phyloP scores from a whole-genome alignment of 2,888 invertebrate species.

The Pycnomerus fuliginosus region DNA sequence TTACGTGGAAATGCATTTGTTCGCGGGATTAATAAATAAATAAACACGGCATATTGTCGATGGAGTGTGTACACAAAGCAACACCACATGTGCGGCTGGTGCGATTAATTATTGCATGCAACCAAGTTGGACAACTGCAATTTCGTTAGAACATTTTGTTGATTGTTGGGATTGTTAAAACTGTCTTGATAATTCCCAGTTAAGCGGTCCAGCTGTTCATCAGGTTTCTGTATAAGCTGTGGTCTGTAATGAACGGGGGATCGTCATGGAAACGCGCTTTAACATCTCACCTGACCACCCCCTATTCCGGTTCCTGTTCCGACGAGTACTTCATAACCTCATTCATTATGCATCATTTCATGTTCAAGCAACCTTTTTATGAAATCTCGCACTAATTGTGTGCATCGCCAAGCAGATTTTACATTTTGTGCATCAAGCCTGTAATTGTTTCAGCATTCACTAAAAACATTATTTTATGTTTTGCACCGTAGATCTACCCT shows the following conservation, averaged over 20 bases:
- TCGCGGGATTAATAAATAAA: slow-evolving; percentile 33
- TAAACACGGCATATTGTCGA: slow-evolving; percentile 26
- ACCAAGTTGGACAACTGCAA: too few relatives aligned
- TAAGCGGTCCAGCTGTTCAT: not conserved
- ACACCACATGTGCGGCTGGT: slow-evolving; percentile 26
- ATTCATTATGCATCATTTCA: slow-evolving; percentile 34
- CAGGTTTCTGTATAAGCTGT: too few relatives aligned
- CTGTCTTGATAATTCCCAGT: slow-evolving; percentile 1
- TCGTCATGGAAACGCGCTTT: slow-evolving; percentile 39
- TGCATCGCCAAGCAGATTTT: slow-evolving; percentile 18
- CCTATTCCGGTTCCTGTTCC: slow-evolving; percentile 31
- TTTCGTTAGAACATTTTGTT: too few relatives aligned
- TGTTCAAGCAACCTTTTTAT: slow-evolving; percentile 28
- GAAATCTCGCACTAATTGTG: slow-evolving; percentile 27
- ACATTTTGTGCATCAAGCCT: slow-evolving; percentile 26
- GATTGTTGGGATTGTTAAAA: too few relatives aligned
- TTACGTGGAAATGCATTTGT: slow-evolving; percentile 40
- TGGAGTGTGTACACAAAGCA: slow-evolving; percentile 30
- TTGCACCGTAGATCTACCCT: too few relatives aligned
- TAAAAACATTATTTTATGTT: too few relatives aligned
- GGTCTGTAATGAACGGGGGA: slow-evolving; percentile 35
- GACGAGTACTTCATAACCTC: slow-evolving; percentile 32
- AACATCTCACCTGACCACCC: slow-evolving; percentile 42
- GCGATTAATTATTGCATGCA: slow-evolving; percentile 41
- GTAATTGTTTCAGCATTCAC: slow-evolving; percentile 3